Evolutionary conservation across 2,113 vertebrate genomes (phyloP), one percentile per base, ranked within the genome.

Genomic region (Plectropomus leopardus): DNA sequence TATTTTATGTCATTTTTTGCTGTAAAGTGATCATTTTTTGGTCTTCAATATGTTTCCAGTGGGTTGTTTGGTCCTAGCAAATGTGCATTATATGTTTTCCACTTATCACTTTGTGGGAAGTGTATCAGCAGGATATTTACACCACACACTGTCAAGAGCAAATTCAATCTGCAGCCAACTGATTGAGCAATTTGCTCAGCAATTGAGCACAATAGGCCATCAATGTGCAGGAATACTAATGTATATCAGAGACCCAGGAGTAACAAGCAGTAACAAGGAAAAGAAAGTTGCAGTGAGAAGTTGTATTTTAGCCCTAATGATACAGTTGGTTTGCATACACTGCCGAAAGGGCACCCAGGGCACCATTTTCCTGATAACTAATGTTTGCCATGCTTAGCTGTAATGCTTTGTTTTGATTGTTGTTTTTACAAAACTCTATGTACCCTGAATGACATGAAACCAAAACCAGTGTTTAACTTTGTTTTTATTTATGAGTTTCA

Each of bases 101-200:
- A 28, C 42, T 78, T 45, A 45, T 69, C 61, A 67, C 68, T 78
- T 68, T 66, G 75, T 42, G 66, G 74, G 36, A 89, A 87, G 85
- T 77, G 78, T 61, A 85, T 51, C 92, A 83, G 86, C 78, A 50
- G 87, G 88, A 89, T 91, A 88, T 93, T 89, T 93, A 87, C 78
- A 79, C 82, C 64, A 65, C 86, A 82, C 86, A 83, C 80, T 86
- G 88, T 63, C 84, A 74, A 59, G 80, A 84, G 74, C 83, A 90
- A 91, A 92, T 93, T 89, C 88, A 89, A 86, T 91, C 91, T 90
- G 87, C 78, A 85, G 73, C 64, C 80, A 78, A 86, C 86, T 90
- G 89, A 91, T 92, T 91, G 92, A 88, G 88, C 89, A 92, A 93
- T 92, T 92, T 92, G 68, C 80, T 79, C 78, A 77, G 81, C 88